Evolutionary conservation across 2,888 invertebrate genomes (phyloP), one percentile per base, ranked within the genome.

Genomic region (Meteorus colon): DNA sequence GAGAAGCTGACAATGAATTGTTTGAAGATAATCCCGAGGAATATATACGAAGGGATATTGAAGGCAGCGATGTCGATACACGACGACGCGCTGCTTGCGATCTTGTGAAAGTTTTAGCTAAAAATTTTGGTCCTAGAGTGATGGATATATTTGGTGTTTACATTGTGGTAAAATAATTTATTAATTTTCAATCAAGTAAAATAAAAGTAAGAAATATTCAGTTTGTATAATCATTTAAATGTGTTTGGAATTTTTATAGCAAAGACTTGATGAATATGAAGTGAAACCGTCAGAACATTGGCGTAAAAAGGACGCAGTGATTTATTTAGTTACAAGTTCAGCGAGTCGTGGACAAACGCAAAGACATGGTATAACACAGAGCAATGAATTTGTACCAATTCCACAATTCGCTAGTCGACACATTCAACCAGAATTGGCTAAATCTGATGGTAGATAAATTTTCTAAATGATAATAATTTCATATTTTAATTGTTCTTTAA

Each of bases 1-100:
- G 99, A 92, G 94, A 94, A 72, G 95, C 97, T 0, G 99, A 99
- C 90, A 95, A 97, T 89, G 99, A 99, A 89, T 89, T 98, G 63
- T 99, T 99, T 90, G 98, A 98, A 89, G 98, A 99, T 88, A 99
- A 98, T 87, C 97, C 99, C 0, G 98, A 99, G 86, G 99, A 99
- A 90, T 98, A 97, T 87, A 97, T 98, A 78, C 92, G 97, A 4
- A 92, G 98, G 41, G 99, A 99, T 90, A 97, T 99, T 79, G 99
- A 99, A 91, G 99, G 99, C 6, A 98, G 98, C 10, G 99, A 99
- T 90, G 95, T 98, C 78, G 98, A 98, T 89, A 99, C 99, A 0
- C 92, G 99, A 70, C 92, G 99, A 31, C 92, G 99, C 79, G 97
- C 99, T 31, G 98, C 99, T 65, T 98, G 98, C 90, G 99, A 99